Base-by-base conservation (phyloP, 2,888 invertebrate genomes). In the Eilema depressum region DNA sequence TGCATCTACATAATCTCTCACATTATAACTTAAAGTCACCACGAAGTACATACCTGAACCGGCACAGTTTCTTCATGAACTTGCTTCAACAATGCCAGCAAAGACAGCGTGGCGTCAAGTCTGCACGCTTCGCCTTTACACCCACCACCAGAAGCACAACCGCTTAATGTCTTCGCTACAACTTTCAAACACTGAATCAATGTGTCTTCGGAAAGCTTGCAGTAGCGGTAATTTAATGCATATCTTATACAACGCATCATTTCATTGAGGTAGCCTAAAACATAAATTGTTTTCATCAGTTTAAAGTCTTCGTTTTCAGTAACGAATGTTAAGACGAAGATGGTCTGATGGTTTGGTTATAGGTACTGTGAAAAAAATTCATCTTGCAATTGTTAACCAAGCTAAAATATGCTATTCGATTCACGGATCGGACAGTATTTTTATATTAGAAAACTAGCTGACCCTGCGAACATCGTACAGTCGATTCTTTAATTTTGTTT, bases 181-280 rank as follows among this genome's bases (percentile, higher is more conserved):
- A 88, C 72, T 64, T 81, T 81, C 74, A 93, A 63, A 71, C 91
- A 87, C 1, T 85, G 78, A 2, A 92, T 75, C n/a, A 92, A 71
- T 0, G 89, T 90, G 17, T 90, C 89, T 75, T 93, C 93, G 0
- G 94, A 92, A 7, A 93, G 78, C 63, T 87, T 87, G 78, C 91
- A 91, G 83, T 89, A 89, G 25, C 88, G 88, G 0, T 89, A 92
- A 79, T 92, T 86, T 2, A 92, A 74, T 8, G 86, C 86, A 82
- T 93, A 91, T 64, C 93, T 85, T 62, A 93, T 87, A 75, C 95
- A 94, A 26, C 92, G 92, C 85, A 92, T 88, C 69, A 94, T 68
- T 76, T 94, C 94, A 81, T 94, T 94, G 2, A 94, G 86, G 78
- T 94, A 94, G 68, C 95, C 95, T 94, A 81, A 68, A 83, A 56